Conservation (phyloP, 2,797 vertebrate species). For the Meda fulgida region DNA sequence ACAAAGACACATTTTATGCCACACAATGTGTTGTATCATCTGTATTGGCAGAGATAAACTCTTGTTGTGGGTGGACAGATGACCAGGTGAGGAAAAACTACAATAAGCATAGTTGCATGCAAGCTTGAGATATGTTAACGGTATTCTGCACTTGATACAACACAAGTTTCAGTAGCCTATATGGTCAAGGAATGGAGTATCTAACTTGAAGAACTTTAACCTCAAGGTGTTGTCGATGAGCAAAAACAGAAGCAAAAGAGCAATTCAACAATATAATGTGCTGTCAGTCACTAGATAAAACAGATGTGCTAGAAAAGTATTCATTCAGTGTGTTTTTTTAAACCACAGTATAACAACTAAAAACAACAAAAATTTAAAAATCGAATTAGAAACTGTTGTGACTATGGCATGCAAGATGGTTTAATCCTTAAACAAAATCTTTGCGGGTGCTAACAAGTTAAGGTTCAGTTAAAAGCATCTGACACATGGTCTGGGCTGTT, state of each 20-base stretch:
- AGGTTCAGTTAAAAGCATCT: neutral
- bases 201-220: neutral
- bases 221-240: neutral
- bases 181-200: neutral
- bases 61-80: neutral
- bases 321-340: neutral
- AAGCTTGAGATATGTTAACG: neutral
- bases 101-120: neutral
- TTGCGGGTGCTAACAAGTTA: neutral
- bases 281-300: neutral
- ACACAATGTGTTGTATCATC: neutral
- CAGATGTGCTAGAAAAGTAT: neutral
- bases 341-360: neutral
- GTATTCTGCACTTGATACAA: neutral
- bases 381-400: neutral
- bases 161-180: neutral
- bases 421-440: neutral
- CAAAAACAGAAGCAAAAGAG: neutral
- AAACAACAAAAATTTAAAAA: neutral
- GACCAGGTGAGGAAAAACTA: neutral
- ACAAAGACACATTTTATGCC: neutral
- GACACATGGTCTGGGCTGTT: neutral
- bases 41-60: neutral
- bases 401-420: neutral
- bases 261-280: neutral